Percentiles rank a stretch among this genome's conserved stretches.
Evolutionary conservation across 2,113 vertebrate genomes (phyloP).

Genomic region (Leptocoma aspasia): DNA sequence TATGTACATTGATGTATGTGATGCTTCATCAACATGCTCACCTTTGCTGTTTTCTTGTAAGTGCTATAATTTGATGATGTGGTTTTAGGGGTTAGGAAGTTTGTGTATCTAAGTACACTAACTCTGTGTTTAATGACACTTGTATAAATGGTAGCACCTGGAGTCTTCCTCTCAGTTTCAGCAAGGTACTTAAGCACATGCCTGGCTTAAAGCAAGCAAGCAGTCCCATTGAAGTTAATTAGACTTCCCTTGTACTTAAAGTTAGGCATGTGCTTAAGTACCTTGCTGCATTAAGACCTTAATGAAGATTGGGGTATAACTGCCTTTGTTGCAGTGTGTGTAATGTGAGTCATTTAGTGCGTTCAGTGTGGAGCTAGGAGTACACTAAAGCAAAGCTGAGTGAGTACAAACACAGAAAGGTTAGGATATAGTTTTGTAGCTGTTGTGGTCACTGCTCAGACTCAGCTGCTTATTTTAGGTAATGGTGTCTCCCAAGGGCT

Average conservation of each 20-base stretch:
- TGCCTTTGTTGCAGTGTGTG: conserved; percentile 41
- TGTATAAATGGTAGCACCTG: conserved; percentile 59
- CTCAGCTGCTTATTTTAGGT: not conserved
- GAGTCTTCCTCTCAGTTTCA: conserved; percentile 50
- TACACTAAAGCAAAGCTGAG: conserved; percentile 1
- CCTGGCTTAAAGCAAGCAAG: conserved; percentile 50
- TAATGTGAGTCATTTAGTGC: conserved; percentile 34
- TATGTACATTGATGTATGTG: not conserved
- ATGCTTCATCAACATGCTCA: conserved; percentile 24
- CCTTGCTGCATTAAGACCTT: conserved; percentile 58
- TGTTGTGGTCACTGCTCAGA: conserved; percentile 24
- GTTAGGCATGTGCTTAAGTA: conserved; percentile 63
- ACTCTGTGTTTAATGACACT: conserved; percentile 61
- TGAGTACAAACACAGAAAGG: not conserved
- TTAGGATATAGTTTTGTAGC: not conserved
- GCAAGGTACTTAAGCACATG: conserved; percentile 57
- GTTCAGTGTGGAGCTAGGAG: not conserved
- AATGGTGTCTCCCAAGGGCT: not conserved
- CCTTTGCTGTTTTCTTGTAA: conserved; percentile 12
- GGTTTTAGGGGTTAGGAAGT: conserved; percentile 62
- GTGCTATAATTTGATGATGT: conserved; percentile 43
- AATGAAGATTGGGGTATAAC: conserved; percentile 64
- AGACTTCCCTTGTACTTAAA: conserved; percentile 65
- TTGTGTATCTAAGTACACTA: conserved; percentile 53
- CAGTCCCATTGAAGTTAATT: conserved; percentile 66